Percentiles rank a stretch among this genome's conserved stretches.
phyloP scores from a whole-genome alignment of 1,140 invertebrate genomes.

The Magallana ariakensis region DNA sequence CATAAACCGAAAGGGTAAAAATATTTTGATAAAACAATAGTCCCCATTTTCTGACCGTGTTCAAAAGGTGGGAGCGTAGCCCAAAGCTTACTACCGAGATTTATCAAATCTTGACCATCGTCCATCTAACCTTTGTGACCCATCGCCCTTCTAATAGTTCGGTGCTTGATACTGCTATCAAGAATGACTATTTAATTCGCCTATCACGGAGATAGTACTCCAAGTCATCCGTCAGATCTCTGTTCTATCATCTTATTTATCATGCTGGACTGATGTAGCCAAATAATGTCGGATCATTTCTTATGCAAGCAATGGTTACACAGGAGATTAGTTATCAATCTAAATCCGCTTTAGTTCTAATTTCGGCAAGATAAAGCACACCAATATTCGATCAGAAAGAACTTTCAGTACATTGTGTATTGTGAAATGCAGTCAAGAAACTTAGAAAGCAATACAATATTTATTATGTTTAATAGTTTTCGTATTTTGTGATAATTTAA shows the following conservation, averaged over 20 bases:
- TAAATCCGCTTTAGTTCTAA: constrained; percentile 48
- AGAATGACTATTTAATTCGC: constrained; percentile 41
- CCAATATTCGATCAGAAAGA: neutral
- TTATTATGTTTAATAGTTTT: no score
- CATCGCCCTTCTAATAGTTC: constrained; percentile 9
- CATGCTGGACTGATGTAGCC: constrained; percentile 35
- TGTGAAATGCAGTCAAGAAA: no score
- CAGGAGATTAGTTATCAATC: constrained; percentile 40
- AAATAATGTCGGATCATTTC: constrained; percentile 32
- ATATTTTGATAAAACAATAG: neutral
- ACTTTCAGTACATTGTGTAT: constrained; percentile 8
- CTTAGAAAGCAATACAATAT: no score
- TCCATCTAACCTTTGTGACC: constrained; percentile 30
- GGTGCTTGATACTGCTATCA: constrained; percentile 26
- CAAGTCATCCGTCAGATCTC: constrained; percentile 36
- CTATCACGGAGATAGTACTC: constrained; percentile 36
- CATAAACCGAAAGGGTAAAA: neutral
- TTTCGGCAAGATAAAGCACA: constrained; percentile 51
- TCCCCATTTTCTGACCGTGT: neutral
- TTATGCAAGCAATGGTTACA: constrained; percentile 28
- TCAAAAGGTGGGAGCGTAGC: neutral
- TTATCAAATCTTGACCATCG: constrained; percentile 26
- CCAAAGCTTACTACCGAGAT: neutral
- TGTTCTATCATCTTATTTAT: constrained; percentile 14
- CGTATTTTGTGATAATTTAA: no score